Evolutionary conservation across 2,113 vertebrate species (phyloP).

Genomic region (Scomber scombrus): DNA sequence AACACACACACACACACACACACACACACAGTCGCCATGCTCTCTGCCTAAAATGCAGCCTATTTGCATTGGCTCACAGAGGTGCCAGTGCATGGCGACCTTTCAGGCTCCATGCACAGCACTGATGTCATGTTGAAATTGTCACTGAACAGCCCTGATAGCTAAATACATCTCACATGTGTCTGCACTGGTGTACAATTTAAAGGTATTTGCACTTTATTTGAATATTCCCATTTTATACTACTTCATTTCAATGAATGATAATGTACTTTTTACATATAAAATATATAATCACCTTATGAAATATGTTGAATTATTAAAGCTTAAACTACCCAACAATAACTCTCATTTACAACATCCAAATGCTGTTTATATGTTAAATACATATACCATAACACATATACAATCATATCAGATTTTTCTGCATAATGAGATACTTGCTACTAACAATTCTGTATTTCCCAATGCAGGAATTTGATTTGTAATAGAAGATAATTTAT

Average conservation of each 20-base stretch:
- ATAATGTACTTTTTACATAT: not conserved
- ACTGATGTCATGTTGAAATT: not conserved
- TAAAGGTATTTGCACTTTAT: too few species aligned
- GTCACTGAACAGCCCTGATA: not conserved
- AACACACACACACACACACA: slow-evolving; percentile 9
- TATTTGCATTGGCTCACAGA: slow-evolving; percentile 8
- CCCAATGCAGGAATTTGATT: too few species aligned
- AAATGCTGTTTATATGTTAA: not conserved
- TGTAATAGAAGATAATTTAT: too few species aligned
- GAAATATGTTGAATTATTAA: too few species aligned
- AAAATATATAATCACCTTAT: too few species aligned
- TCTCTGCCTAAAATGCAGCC: slow-evolving; percentile 7
- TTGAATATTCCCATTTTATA: not conserved
- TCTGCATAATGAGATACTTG: not conserved
- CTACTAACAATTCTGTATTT: too few species aligned
- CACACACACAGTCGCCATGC: slow-evolving; percentile 15
- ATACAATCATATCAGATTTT: too few species aligned
- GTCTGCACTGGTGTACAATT: too few species aligned
- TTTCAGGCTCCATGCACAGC: not conserved
- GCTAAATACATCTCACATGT: too few species aligned
- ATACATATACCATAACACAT: too few species aligned
- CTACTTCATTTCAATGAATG: not conserved
- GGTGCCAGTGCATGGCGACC: slow-evolving; percentile 15
- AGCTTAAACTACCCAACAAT: too few species aligned
- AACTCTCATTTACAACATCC: too few species aligned